phyloP scores from a whole-genome alignment of 1,140 invertebrate genomes.

The Cecropterus lyciades region DNA sequence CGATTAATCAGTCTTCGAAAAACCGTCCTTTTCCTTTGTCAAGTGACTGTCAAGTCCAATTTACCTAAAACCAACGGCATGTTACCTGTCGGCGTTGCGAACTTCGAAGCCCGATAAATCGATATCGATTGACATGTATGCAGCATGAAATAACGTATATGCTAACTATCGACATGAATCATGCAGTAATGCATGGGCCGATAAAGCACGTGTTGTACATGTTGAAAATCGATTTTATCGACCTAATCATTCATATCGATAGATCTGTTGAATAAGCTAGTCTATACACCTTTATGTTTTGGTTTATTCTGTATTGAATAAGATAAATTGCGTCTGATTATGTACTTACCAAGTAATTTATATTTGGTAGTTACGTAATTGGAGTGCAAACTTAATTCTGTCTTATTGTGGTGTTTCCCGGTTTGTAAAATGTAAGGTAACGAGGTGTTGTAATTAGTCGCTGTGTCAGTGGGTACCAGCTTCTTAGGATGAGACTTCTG shows the following conservation, averaged over 20 bases:
- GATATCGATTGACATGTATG: not conserved
- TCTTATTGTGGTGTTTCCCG: too few relatives aligned
- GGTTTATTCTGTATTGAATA: not conserved
- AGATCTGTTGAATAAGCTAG: not conserved
- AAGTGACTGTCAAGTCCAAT: not conserved
- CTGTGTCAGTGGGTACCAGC: too few relatives aligned
- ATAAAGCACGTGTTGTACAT: not conserved
- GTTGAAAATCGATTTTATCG: not conserved
- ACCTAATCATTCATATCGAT: not conserved
- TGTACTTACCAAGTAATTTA: too few relatives aligned
- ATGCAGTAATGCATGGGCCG: not conserved
- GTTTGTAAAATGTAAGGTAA: too few relatives aligned
- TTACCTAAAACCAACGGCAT: not conserved
- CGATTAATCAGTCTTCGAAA: too few relatives aligned
- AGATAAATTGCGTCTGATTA: not conserved
- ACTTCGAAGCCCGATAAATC: not conserved
- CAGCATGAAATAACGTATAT: not conserved
- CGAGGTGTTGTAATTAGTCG: too few relatives aligned
- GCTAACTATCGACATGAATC: not conserved
- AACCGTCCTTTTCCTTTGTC: too few relatives aligned
- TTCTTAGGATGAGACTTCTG: too few relatives aligned
- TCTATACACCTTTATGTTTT: not conserved
- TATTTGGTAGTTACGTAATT: too few relatives aligned
- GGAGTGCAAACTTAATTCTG: too few relatives aligned
- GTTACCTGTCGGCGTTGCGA: not conserved